phyloP scores from a whole-genome alignment of 2,113 vertebrate species.

The Mustela lutreola region DNA sequence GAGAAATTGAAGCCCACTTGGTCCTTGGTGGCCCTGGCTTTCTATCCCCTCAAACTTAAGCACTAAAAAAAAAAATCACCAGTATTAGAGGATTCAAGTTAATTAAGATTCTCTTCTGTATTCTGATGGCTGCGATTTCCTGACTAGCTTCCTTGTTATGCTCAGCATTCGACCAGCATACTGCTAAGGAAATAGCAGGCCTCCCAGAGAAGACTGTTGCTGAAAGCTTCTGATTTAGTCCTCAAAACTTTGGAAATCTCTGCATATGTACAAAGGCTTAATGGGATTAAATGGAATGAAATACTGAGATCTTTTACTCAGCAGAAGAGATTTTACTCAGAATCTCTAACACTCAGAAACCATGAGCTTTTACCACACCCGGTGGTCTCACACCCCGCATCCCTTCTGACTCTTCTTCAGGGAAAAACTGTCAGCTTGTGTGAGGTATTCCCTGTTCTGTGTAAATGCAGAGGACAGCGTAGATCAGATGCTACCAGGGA shows the following conservation, averaged over 20 bases:
- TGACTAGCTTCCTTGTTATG: background rate
- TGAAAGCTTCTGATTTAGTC: constrained; percentile 25
- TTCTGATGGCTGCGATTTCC: background rate
- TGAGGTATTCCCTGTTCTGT: background rate
- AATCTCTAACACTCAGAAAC: background rate
- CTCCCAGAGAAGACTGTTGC: background rate
- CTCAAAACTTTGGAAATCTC: constrained; percentile 48
- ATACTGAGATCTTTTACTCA: background rate
- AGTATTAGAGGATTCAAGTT: background rate
- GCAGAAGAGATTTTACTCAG: background rate
- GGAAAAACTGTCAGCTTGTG: background rate
- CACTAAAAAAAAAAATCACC: background rate
- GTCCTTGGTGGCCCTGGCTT: background rate
- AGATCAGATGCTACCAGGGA: constrained; percentile 22
- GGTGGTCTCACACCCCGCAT: fast-evolving
- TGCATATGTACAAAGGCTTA: constrained; percentile 51
- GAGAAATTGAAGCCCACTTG: background rate
- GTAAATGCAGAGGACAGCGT: background rate
- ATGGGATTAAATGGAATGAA: constrained; percentile 14
- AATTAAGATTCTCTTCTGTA: background rate
- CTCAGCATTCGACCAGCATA: background rate
- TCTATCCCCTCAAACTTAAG: background rate
- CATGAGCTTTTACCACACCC: background rate
- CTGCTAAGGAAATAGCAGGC: background rate
- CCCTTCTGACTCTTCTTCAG: background rate